Base-by-base conservation (phyloP, 2,888 invertebrate species). In the Geophilus truncorum region DNA sequence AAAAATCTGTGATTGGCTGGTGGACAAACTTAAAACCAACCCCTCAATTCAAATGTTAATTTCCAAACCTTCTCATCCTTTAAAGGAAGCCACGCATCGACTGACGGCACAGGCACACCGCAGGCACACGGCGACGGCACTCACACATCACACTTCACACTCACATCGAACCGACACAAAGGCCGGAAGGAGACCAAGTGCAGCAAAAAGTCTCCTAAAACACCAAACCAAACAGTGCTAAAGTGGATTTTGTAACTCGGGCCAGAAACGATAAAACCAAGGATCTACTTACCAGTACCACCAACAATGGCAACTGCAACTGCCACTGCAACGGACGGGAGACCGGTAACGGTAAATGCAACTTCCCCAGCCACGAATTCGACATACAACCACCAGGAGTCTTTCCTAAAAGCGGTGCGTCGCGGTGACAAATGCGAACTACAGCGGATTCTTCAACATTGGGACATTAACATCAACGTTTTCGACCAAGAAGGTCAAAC, bases 401-500 rank as follows among this genome's bases (percentile, higher is more conserved):
- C 84, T 78, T 86, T 87, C 82, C 84, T 85, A 51, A 86, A 86
- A 79, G 87, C 87, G 4, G 86, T 87, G 1, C 82, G 85, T 6
- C 85, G 85, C 80, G 87, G 86, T 12, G 86, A 87, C 82, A 84
- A 84, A 18, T 82, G 81, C 3, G 86, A 86, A 78, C 83, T 87
- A 32, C 84, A 85, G 81, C 83, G 85, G 51, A 84, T 87, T 34
- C 83, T 87, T 76, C 86, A 87, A 80, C 84, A 85, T 28, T 83
- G 85, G 62, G 85, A 86, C 15, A 84, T 88, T 15, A 87, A 88
- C 83, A 85, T 88, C 28, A 87, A 88, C 83, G 82, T 85, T 28
- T 87, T 85, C 82, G 87, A 87, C 83, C 84, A 84, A 32, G 87
- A 87, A 79, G 87, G 87, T 2, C 87, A 87, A 83, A 87, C 88